These are phyloP conservation scores for Eledone cirrhosa DNA, from an alignment of 2,888 invertebrate species.

Conservation along the genomic window DNA sequence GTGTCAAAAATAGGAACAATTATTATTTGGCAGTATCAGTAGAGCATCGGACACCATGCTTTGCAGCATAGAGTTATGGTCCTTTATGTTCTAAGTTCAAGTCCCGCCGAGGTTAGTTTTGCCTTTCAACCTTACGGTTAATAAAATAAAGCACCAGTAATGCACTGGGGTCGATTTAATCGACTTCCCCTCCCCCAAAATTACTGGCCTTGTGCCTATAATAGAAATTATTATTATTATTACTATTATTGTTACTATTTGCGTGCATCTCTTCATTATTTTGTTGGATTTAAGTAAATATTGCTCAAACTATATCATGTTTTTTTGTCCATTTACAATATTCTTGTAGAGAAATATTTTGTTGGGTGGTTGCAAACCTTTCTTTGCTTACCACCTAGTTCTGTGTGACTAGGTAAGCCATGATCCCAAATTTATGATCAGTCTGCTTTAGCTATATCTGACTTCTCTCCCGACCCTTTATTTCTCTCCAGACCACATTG, in stretches of 20 bases:
- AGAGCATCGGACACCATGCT: too few relatives aligned
- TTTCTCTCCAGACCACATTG: background rate
- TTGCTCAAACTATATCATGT: background rate
- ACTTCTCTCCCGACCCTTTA: background rate
- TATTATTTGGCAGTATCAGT: too few relatives aligned
- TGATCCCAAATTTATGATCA: conserved; percentile 1
- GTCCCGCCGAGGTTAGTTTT: too few relatives aligned
- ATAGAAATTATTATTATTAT: background rate
- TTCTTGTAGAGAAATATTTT: conserved; percentile 16
- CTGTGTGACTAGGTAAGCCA: conserved; percentile 16
- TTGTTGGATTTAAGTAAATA: background rate
- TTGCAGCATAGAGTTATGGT: too few relatives aligned
- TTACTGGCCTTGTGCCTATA: too few relatives aligned
- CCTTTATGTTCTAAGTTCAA: too few relatives aligned
- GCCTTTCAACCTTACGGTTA: too few relatives aligned
- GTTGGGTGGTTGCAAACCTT: conserved; percentile 5
- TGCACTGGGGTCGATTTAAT: too few relatives aligned
- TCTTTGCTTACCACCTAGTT: conserved; percentile 1
- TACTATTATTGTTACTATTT: background rate
- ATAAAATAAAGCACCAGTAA: too few relatives aligned
- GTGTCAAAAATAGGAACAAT: too few relatives aligned
- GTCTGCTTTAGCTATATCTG: conserved; percentile 20
- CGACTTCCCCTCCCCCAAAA: too few relatives aligned
- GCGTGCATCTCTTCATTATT: too few relatives aligned
- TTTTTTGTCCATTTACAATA: background rate